Evolutionary conservation across 2,113 vertebrate genomes (phyloP).

Genomic region (Paracanthobrama guichenoti): DNA sequence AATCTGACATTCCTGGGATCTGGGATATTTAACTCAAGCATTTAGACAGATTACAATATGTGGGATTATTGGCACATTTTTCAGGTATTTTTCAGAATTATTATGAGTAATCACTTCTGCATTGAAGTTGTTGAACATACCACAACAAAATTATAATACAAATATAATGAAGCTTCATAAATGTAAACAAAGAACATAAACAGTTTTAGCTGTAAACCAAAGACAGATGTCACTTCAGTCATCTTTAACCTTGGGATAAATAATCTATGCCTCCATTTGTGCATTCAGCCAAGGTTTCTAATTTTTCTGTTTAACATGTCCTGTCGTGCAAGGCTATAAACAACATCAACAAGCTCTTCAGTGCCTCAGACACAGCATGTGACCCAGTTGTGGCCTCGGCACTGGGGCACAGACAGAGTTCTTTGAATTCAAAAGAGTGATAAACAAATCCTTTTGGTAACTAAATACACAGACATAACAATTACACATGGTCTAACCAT

Average conservation of each 20-base stretch:
- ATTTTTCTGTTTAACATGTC: conserved; percentile 30
- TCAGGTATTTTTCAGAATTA: neutral
- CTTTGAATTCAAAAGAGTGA: conserved; percentile 12
- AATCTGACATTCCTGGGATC: neutral
- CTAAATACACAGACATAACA: neutral
- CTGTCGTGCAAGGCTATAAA: conserved; percentile 35
- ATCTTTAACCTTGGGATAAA: neutral
- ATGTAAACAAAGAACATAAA: neutral
- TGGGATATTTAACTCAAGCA: neutral
- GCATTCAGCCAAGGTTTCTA: neutral
- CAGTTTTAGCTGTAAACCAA: neutral
- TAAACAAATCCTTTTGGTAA: conserved; percentile 20
- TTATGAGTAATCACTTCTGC: neutral
- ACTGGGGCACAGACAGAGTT: neutral
- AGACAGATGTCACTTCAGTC: neutral
- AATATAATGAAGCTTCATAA: neutral
- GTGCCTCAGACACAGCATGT: conserved; percentile 37
- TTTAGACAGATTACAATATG: no score
- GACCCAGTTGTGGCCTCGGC: conserved; percentile 25
- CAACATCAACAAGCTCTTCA: conserved; percentile 23
- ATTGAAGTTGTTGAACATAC: neutral
- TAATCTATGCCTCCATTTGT: neutral
- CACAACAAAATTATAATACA: neutral
- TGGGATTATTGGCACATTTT: neutral
- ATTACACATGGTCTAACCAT: neutral